These are phyloP conservation scores for Silvanus unidentatus DNA, from an alignment of 2,888 invertebrate species.

Conservation along the genomic window DNA sequence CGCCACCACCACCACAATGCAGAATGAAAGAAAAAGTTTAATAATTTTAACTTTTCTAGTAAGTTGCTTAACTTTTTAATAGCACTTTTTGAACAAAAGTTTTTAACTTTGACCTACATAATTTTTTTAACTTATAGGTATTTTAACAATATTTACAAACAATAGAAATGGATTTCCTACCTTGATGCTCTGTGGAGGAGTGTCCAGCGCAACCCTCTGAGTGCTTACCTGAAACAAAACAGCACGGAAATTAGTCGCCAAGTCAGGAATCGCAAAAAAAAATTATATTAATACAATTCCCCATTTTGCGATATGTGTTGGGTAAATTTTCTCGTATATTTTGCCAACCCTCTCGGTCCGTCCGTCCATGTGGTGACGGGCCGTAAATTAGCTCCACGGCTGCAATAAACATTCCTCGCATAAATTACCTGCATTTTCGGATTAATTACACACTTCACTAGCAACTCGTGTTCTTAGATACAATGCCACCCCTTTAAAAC, in stretches of 20 bases:
- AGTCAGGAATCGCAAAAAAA: too few species aligned
- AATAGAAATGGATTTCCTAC: too few species aligned
- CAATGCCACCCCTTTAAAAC: constrained; percentile 7
- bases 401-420: constrained; percentile 49
- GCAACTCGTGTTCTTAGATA: constrained; percentile 35
- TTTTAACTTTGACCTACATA: constrained; percentile 34
- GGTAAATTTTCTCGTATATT: not conserved
- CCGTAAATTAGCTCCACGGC: constrained; percentile 47
- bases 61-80: constrained; percentile 36
- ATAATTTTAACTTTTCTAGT: constrained; percentile 32
- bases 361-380: constrained; percentile 43
- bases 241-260: not conserved
- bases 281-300: too few species aligned
- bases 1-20: not conserved
- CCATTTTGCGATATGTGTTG: not conserved
- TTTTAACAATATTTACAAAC: not conserved
- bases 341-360: constrained; percentile 22
- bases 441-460: constrained; percentile 49
- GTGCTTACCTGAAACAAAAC: not conserved
- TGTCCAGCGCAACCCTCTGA: too few species aligned
- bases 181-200: too few species aligned
- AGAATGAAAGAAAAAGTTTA: constrained; percentile 23
- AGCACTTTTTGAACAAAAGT: constrained; percentile 36
- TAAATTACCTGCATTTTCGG: constrained; percentile 50
- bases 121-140: not conserved